Evolutionary conservation across 2,797 vertebrate genomes (phyloP), one percentile per base, ranked within the genome.

Genomic region (Thamnophis elegans): DNA sequence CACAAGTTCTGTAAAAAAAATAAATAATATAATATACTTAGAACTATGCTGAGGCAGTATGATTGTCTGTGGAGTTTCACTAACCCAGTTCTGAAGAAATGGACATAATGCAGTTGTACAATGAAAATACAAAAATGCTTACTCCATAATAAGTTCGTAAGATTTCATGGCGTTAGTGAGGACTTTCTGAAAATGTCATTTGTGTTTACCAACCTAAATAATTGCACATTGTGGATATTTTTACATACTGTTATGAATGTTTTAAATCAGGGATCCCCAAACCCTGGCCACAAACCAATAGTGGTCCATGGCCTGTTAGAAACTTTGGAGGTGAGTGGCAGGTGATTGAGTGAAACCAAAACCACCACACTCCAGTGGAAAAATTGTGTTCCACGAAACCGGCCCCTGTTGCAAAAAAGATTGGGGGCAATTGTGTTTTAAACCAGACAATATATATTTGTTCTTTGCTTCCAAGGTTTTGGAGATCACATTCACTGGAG

Each of bases 401-500:
- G 2, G n/a, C n/a, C n/a, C n/a, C n/a, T 73, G 2, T 6, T 32
- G 65, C 65, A 13, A 73, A 18, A 68, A 68, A 68, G 65, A 8
- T 73, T 73, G n/a, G n/a, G n/a, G 11, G 65, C 14, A 6, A 9
- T 8, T 36, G 7, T 11, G 7, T 11, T 82, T 94, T 90, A 91
- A 93, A 91, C 92, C 28, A 91, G 58, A n/a, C 54, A 92, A n/a
- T 42, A 56, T 92, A 95, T 90, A 88, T 95, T 93, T 92, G 91
- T 1, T 59, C 91, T 95, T 96, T 92, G 97, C 54, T 96, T 94
- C 96, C 25, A 94, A 99, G 99, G 99, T 90, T 99, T 99, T 95
- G 99, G 99, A 93, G 99, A 99, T 94, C 98, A 99, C 94, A 99
- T 99, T 97, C 98, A 99, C 92, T 99, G 99, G 99, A 98, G 99